Percentiles rank a stretch among this genome's conserved stretches.
These are phyloP conservation scores for Ciona savignyi DNA, from an alignment of 23 tunicate species.

Conservation along the genomic window DNA sequence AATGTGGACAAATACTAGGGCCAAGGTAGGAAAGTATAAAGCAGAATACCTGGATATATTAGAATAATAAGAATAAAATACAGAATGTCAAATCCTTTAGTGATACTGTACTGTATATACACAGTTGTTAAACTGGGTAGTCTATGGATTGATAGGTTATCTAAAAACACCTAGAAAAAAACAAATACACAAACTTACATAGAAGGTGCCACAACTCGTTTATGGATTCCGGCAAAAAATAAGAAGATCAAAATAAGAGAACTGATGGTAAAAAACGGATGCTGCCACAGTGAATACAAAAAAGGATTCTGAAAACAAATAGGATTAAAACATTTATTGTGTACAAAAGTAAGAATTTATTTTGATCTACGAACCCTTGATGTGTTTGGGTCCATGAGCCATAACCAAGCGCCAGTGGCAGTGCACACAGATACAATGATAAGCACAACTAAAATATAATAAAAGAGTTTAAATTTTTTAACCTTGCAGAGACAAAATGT, in stretches of 20 bases:
- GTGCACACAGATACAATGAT: constrained; percentile 66
- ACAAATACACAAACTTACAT: no score
- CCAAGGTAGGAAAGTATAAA: no score
- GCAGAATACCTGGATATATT: no score
- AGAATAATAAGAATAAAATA: no score
- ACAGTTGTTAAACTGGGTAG: no score
- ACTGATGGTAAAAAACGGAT: constrained; percentile 86
- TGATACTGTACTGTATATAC: not conserved
- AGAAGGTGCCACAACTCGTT: constrained; percentile 91
- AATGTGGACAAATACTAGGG: no score
- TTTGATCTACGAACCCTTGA: constrained; percentile 53
- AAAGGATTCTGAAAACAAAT: constrained; percentile 61
- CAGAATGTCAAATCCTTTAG: no score
- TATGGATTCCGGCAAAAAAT: constrained; percentile 80
- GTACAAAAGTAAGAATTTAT: not conserved
- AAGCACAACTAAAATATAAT: constrained; percentile 54
- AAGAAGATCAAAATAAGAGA: constrained; percentile 56
- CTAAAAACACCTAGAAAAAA: no score
- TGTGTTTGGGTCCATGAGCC: constrained; percentile 91
- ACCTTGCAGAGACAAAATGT: not conserved
- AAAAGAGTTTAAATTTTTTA: not conserved
- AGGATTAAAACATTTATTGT: not conserved
- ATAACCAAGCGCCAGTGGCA: constrained; percentile 90
- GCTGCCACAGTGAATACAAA: constrained; percentile 71
- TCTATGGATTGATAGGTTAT: no score